These are phyloP conservation scores for Pantherophis alleghaniensis DNA, from an alignment of 2,797 vertebrate species.

Conservation along the genomic window DNA sequence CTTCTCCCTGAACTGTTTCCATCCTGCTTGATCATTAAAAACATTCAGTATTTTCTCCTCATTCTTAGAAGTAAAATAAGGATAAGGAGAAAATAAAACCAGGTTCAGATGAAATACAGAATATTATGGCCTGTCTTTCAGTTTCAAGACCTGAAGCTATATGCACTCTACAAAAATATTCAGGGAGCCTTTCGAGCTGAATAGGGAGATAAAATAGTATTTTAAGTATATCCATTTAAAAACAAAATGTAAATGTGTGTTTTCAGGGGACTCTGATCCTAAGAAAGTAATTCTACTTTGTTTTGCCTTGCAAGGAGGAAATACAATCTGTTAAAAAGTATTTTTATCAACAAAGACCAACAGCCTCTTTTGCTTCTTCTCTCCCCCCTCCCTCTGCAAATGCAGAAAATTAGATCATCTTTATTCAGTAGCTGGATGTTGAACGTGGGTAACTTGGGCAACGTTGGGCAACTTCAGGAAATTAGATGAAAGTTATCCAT, in stretches of 20 bases:
- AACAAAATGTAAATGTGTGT: neutral
- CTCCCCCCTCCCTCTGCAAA: neutral
- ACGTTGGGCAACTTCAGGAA: neutral
- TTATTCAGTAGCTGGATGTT: neutral
- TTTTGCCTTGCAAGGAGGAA: neutral
- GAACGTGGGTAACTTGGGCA: neutral
- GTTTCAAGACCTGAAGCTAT: neutral
- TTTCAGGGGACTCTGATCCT: neutral
- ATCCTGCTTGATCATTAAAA: neutral
- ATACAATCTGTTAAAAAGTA: neutral
- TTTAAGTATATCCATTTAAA: neutral
- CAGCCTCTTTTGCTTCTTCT: neutral
- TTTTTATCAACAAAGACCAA: neutral
- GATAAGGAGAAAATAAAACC: neutral
- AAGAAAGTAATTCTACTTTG: neutral
- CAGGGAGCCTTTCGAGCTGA: neutral
- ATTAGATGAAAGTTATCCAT: neutral
- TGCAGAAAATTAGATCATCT: neutral
- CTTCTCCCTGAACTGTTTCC: neutral
- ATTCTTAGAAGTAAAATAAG: neutral
- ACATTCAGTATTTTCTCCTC: neutral
- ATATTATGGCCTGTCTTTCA: neutral
- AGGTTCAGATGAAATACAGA: neutral
- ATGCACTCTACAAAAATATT: neutral
- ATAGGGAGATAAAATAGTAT: neutral